phyloP scores from a whole-genome alignment of 2,888 invertebrate genomes.

The Catonia carolina region DNA sequence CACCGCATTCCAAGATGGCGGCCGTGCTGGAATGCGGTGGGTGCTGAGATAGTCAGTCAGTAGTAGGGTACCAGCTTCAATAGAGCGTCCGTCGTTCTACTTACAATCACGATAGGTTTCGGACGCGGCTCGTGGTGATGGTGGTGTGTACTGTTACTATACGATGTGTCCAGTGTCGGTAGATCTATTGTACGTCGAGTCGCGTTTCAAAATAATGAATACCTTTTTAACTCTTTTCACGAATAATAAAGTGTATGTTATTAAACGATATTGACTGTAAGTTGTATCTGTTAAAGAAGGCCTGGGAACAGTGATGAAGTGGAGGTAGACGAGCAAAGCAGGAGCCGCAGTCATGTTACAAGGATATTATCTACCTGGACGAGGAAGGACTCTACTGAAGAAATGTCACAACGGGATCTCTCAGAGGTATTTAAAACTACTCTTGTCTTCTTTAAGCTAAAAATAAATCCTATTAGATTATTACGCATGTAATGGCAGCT shows the following conservation, averaged over 20 bases:
- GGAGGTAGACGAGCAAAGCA: conserved; percentile 10
- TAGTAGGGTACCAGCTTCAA: no score
- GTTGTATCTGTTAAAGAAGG: conserved; percentile 15
- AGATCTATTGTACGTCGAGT: neutral
- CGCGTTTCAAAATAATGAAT: neutral
- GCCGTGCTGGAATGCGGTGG: conserved; percentile 31
- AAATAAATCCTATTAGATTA: no score
- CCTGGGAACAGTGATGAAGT: conserved; percentile 6
- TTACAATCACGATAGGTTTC: neutral
- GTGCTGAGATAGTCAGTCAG: conserved; percentile 9
- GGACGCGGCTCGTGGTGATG: neutral
- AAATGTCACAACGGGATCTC: conserved; percentile 37
- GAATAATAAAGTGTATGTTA: neutral
- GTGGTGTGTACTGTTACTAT: neutral
- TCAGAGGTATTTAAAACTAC: no score
- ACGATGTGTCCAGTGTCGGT: neutral
- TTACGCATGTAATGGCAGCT: no score
- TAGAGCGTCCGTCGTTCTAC: neutral
- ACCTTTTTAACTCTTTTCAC: no score
- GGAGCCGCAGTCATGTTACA: conserved; percentile 20
- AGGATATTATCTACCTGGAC: conserved; percentile 19
- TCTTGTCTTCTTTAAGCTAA: no score
- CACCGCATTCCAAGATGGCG: conserved; percentile 34
- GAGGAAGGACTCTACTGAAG: conserved; percentile 20
- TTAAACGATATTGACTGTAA: neutral